Evolutionary conservation across 2,113 vertebrate genomes (phyloP).

Genomic region (Hippocampus comes): DNA sequence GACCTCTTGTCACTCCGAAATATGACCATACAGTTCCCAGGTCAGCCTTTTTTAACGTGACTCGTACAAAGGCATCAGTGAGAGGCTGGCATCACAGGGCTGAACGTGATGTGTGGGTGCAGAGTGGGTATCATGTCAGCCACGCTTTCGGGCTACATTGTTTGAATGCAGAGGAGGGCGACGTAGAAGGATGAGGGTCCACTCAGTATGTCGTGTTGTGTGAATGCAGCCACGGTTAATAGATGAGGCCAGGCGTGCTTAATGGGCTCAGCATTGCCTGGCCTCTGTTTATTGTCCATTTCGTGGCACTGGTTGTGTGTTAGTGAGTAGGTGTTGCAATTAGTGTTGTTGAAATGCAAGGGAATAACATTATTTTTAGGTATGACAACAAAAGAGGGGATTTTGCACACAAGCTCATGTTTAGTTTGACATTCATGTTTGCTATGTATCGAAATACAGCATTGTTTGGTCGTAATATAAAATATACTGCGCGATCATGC

Average conservation of each 20-base stretch:
- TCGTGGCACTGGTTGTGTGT: conserved; percentile 6
- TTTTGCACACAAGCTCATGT: neutral
- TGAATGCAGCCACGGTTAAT: conserved; percentile 15
- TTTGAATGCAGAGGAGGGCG: conserved; percentile 10
- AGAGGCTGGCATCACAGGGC: conserved; percentile 22
- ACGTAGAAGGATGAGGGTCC: neutral
- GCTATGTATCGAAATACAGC: neutral
- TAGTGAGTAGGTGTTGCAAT: neutral
- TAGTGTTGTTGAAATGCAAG: conserved; percentile 1
- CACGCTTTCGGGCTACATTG: conserved; percentile 33
- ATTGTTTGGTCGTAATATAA: neutral
- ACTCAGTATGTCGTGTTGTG: conserved; percentile 30
- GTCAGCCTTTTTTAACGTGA: conserved; percentile 36
- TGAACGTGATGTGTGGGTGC: conserved; percentile 50
- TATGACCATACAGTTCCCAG: conserved; percentile 30
- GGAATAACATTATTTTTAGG: conserved; percentile 6
- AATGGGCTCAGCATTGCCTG: conserved; percentile 11
- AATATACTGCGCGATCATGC: too few species aligned
- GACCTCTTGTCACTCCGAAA: conserved; percentile 29
- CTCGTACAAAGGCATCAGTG: conserved; percentile 31
- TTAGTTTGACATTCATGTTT: too few species aligned
- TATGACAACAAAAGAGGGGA: neutral
- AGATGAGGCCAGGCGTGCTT: conserved; percentile 15
- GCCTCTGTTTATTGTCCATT: conserved; percentile 32
- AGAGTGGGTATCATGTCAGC: conserved; percentile 28